A percentile compares a stretch with the other conserved stretches of the same genome.
These are phyloP conservation scores for Lepilemur ruficaudatus DNA, from an alignment of 2,797 vertebrate species.

Conservation along the genomic window DNA sequence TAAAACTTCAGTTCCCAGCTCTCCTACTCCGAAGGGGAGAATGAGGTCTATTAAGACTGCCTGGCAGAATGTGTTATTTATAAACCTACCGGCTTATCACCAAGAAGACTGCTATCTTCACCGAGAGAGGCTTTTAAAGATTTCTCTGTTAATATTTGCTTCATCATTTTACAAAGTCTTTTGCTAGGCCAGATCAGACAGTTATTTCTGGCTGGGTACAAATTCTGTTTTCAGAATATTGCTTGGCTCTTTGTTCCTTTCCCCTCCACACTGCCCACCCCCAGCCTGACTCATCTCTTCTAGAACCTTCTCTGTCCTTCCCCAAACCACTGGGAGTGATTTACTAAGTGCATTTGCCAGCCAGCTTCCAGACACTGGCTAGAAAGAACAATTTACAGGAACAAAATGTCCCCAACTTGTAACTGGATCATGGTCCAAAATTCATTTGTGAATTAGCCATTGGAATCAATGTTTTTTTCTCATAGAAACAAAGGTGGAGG, in stretches of 20 bases:
- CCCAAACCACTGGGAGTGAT: constrained; percentile 59
- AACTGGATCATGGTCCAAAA: constrained; percentile 58
- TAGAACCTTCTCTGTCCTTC: constrained; percentile 68
- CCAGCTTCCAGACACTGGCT: constrained; percentile 49
- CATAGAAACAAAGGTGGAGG: neutral
- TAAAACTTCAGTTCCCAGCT: neutral
- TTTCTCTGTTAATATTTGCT: constrained; percentile 44
- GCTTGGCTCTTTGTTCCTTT: constrained; percentile 54
- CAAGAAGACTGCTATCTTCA: neutral
- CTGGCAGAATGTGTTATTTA: neutral
- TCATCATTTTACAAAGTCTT: constrained; percentile 45
- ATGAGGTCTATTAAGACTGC: neutral
- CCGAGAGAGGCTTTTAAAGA: constrained; percentile 23
- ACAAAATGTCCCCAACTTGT: constrained; percentile 59
- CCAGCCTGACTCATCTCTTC: constrained; percentile 69
- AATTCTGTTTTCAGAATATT: constrained; percentile 56
- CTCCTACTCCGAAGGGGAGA: neutral
- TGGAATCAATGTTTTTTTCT: constrained; percentile 18
- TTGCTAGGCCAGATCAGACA: constrained; percentile 7
- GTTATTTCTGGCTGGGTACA: constrained; percentile 54
- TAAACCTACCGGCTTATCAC: neutral
- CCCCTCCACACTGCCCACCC: neutral
- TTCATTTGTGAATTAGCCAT: constrained; percentile 37
- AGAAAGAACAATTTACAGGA: constrained; percentile 63
- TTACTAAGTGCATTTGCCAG: constrained; percentile 66